Evolutionary conservation across 2,888 invertebrate genomes (phyloP), one percentile per base, ranked within the genome.

Genomic region (Liodrosophila aerea): DNA sequence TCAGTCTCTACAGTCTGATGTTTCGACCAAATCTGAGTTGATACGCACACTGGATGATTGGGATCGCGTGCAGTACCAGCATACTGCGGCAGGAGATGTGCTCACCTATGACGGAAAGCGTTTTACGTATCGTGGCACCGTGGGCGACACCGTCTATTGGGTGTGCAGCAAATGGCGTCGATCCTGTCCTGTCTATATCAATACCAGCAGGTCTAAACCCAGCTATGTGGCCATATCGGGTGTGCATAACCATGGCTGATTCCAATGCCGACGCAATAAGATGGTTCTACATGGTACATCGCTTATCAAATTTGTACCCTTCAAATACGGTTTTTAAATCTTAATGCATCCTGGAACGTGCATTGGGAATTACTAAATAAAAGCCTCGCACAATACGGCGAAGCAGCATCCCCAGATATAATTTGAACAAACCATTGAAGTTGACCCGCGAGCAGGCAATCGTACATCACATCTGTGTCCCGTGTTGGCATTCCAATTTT

Each of bases 61-160:
- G 78, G 82, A 78, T 62, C 76, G 76, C 0, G 57, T 78, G 13
- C 73, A 68, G 0, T 78, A 73, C 7, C 62, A 77, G 33, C 65
- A 57, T 1, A 71, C 76, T 0, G 2, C 8, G 0, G 3, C 0
- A 7, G 78, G 82, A 0, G 76, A 64, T 43, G 8, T 71, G 4
- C 47, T 89, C 5, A 63, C 71, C 31, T 87, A 81, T 47, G 65
- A 83, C 12, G 86, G 84, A 0, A 78, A 86, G 37, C 86, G 85
- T 18, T 89, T 85, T 54, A 71, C 57, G 7, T 80, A 80, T 4
- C 82, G 85, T n/a, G 87, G 84, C 47, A 64, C 57, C 33, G 87
- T 89, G 49, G 77, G 75, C 1, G 58, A 78, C 0, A 80, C 67
- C 43, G 66, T 86, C 3, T 89, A 88, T 44, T 89, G 89, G 88